Evolutionary conservation across 2,797 vertebrate species (phyloP).

Genomic region (Chloroceryle amazona): DNA sequence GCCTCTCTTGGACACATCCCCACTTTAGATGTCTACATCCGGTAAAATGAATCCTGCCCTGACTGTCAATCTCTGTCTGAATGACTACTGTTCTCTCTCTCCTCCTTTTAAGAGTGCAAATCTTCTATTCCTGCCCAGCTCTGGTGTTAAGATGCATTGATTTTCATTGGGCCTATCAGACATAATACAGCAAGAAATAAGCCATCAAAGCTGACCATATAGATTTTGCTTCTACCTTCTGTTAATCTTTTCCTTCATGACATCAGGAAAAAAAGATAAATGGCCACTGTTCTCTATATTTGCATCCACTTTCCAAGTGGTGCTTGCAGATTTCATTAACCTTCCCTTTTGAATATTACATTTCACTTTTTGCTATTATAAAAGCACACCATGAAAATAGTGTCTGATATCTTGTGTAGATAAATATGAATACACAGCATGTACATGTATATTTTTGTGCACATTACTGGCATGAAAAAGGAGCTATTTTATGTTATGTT

Average conservation of each 20-base stretch:
- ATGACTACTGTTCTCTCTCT: background rate
- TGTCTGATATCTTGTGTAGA: background rate
- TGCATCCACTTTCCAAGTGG: background rate
- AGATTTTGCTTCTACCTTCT: background rate
- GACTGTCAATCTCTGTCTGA: background rate
- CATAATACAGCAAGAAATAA: background rate
- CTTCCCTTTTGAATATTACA: background rate
- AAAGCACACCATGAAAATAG: background rate
- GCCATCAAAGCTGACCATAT: background rate
- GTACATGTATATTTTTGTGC: background rate
- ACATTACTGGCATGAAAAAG: background rate
- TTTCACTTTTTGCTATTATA: background rate
- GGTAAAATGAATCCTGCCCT: background rate
- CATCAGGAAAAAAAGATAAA: constrained; percentile 14
- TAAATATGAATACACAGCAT: background rate
- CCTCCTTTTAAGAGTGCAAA: background rate
- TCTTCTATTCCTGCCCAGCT: background rate
- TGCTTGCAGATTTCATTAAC: background rate
- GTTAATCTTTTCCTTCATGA: background rate
- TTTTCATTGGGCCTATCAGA: background rate
- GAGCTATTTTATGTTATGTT: background rate
- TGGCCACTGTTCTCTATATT: background rate
- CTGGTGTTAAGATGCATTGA: background rate
- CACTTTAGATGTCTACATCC: background rate
- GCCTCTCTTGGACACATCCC: background rate